Evolutionary conservation across 1,140 invertebrate genomes (phyloP).

Genomic region (Ganaspis sp.): DNA sequence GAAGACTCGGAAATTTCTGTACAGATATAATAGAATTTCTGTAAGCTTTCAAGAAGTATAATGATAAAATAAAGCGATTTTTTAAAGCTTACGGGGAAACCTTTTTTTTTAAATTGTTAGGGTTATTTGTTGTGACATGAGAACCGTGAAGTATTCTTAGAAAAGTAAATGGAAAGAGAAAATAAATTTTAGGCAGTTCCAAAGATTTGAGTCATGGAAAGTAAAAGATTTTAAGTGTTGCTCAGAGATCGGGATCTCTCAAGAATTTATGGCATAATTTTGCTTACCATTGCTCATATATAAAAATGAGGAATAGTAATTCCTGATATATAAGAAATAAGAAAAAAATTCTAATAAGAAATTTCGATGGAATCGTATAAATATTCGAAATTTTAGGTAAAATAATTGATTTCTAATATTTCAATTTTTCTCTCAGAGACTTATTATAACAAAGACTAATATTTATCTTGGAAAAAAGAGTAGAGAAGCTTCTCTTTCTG

Average conservation of each 20-base stretch:
- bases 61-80: too few relatives aligned
- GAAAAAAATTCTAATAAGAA: background rate
- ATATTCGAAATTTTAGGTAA: background rate
- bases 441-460: background rate
- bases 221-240: background rate
- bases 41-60: background rate
- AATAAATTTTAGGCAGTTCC: background rate
- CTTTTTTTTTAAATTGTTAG: background rate
- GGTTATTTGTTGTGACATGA: background rate
- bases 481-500: background rate
- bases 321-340: too few relatives aligned
- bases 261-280: background rate
- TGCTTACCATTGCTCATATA: background rate
- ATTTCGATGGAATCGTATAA: background rate
- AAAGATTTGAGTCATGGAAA: conserved; percentile 13
- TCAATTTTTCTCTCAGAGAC: background rate
- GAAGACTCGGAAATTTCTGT: background rate
- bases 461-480: background rate
- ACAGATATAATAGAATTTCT: background rate
- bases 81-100: too few relatives aligned
- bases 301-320: background rate
- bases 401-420: conserved; percentile 6
- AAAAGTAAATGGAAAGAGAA: background rate
- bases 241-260: background rate
- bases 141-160: conserved; percentile 13